Evolutionary conservation across 2,113 vertebrate species (phyloP).

Genomic region (Lipophrys pholis): DNA sequence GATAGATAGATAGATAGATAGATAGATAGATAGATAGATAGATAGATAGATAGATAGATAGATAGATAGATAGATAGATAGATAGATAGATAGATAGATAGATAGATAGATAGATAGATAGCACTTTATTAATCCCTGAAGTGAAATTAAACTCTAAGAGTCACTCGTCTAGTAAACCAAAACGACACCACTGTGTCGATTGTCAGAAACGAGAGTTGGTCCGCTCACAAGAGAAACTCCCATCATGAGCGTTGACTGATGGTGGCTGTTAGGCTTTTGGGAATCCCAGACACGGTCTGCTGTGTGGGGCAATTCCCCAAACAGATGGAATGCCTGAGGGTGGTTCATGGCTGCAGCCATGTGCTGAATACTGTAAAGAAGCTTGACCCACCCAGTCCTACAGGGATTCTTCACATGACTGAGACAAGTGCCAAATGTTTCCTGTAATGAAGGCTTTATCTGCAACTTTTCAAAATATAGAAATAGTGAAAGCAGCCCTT

Average conservation of each 20-base stretch:
- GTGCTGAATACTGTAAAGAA: constrained; percentile 52
- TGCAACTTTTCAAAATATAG: neutral
- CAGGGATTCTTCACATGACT: constrained; percentile 3
- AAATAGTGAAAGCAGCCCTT: neutral
- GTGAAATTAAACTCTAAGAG: too few relatives aligned
- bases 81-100: too few relatives aligned
- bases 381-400: constrained; percentile 18
- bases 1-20: too few relatives aligned
- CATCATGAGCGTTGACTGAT: constrained; percentile 21
- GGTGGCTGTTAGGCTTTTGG: constrained; percentile 14
- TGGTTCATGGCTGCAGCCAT: constrained; percentile 30
- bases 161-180: too few relatives aligned
- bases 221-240: constrained; percentile 8
- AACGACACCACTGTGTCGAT: too few relatives aligned
- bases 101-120: too few relatives aligned
- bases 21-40: too few relatives aligned
- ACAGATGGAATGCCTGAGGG: constrained; percentile 52
- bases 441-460: constrained; percentile 3
- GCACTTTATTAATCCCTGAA: too few relatives aligned
- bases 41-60: too few relatives aligned
- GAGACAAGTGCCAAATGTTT: constrained; percentile 13
- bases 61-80: too few relatives aligned
- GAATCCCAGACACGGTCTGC: constrained; percentile 35
- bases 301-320: constrained; percentile 23
- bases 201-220: too few relatives aligned